Conservation (phyloP, 1,140 invertebrate species). For the Cyclargus thomasi region DNA sequence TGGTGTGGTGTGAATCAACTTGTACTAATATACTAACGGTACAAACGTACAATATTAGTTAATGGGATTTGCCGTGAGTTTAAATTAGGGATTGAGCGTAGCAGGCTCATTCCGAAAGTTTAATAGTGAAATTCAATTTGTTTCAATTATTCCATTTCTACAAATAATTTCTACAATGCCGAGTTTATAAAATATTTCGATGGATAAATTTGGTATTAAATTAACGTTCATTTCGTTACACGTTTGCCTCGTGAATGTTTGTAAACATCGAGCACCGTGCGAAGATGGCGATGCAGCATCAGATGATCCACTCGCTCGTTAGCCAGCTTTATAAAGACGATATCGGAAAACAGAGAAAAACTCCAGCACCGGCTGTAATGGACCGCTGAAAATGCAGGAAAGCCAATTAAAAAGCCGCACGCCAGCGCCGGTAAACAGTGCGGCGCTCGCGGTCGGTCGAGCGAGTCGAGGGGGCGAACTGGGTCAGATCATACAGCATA, state of each 20-base stretch:
- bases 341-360: neutral
- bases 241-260: too few relatives aligned
- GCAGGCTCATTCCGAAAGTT: neutral
- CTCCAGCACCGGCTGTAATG: neutral
- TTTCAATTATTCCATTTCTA: too few relatives aligned
- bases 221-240: too few relatives aligned
- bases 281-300: too few relatives aligned
- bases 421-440: neutral
- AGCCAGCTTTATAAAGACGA: neutral
- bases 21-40: neutral
- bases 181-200: too few relatives aligned
- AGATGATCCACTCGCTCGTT: too few relatives aligned
- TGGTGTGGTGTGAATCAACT: neutral
- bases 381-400: neutral
- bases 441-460: neutral
- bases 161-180: too few relatives aligned
- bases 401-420: neutral
- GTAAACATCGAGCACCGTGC: too few relatives aligned
- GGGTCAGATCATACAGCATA: neutral
- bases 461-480: neutral
- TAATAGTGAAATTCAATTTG: neutral
- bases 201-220: too few relatives aligned
- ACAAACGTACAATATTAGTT: neutral
- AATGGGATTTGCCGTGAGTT: neutral
- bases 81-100: neutral